These are phyloP conservation scores for Stegastes partitus DNA, from an alignment of 2,113 vertebrate species.

Conservation along the genomic window DNA sequence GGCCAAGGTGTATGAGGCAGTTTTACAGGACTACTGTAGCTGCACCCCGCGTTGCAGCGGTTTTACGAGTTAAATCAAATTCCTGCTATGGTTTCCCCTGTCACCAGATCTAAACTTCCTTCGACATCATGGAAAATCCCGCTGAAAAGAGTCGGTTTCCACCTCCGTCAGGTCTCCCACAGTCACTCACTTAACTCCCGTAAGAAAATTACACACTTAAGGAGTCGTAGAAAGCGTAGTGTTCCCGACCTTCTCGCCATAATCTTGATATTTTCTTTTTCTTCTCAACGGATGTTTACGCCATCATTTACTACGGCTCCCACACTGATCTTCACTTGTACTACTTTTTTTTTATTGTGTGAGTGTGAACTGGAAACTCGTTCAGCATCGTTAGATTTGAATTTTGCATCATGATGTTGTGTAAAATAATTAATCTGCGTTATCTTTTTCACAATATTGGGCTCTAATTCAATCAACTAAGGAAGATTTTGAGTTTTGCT, in stretches of 20 bases:
- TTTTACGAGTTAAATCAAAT: slow-evolving; percentile 60
- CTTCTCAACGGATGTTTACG: background rate
- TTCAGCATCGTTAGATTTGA: too few species aligned
- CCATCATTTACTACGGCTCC: background rate
- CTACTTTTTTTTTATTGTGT: background rate
- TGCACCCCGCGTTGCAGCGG: slow-evolving; percentile 20
- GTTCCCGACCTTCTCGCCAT: background rate
- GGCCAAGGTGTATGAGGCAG: slow-evolving; percentile 52
- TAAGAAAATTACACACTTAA: background rate
- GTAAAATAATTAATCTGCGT: too few species aligned
- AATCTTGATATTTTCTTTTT: background rate
- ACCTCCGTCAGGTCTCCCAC: background rate
- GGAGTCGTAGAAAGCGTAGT: background rate
- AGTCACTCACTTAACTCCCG: background rate
- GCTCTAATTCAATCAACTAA: too few species aligned
- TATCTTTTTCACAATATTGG: too few species aligned
- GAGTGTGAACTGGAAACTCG: background rate
- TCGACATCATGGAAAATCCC: slow-evolving; percentile 31
- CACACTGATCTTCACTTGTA: background rate
- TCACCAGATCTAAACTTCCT: slow-evolving; percentile 44
- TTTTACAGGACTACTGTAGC: slow-evolving; percentile 59
- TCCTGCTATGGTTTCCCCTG: slow-evolving; percentile 22
- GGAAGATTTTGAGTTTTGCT: too few species aligned
- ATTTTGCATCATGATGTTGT: too few species aligned
- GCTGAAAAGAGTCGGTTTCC: slow-evolving; percentile 13